These are phyloP conservation scores for Nasonia vitripennis DNA, from an alignment of 1,140 invertebrate species.

Conservation along the genomic window DNA sequence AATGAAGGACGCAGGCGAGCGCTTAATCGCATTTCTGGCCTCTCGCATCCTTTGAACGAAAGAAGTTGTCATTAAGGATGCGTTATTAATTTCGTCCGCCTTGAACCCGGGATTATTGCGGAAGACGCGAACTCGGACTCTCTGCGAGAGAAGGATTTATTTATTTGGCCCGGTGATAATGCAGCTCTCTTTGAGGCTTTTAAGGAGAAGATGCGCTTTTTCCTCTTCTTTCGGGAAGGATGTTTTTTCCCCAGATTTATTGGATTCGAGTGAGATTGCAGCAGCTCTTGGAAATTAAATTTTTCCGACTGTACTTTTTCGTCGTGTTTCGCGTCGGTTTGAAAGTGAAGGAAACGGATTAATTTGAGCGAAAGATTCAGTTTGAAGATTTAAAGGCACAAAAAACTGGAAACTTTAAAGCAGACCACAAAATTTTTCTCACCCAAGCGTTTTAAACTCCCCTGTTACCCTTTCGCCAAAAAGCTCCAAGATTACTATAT, in stretches of 20 bases:
- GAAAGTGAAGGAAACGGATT: neutral
- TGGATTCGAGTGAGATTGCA: neutral
- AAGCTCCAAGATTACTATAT: no score
- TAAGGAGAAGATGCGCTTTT: neutral
- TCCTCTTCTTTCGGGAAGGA: neutral
- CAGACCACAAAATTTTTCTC: no score
- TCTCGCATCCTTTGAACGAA: conserved; percentile 14
- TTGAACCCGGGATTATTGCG: neutral
- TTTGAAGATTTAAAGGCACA: no score
- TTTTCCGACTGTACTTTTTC: neutral
- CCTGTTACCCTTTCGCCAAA: no score
- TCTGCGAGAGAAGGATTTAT: conserved; percentile 9
- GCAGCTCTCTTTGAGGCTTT: neutral
- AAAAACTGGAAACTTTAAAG: no score
- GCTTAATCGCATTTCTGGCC: conserved; percentile 12
- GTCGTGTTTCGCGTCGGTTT: no score
- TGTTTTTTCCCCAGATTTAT: neutral
- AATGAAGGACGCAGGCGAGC: neutral
- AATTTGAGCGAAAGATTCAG: neutral
- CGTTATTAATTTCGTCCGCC: conserved; percentile 18
- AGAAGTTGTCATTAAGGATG: conserved; percentile 12
- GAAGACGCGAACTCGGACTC: neutral
- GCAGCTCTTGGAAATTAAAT: neutral
- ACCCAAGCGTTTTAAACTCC: no score
- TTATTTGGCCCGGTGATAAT: conserved; percentile 4